phyloP scores from a whole-genome alignment of 37 sponge, comb jelly and placozoan species.

The Haliclona indistincta region DNA sequence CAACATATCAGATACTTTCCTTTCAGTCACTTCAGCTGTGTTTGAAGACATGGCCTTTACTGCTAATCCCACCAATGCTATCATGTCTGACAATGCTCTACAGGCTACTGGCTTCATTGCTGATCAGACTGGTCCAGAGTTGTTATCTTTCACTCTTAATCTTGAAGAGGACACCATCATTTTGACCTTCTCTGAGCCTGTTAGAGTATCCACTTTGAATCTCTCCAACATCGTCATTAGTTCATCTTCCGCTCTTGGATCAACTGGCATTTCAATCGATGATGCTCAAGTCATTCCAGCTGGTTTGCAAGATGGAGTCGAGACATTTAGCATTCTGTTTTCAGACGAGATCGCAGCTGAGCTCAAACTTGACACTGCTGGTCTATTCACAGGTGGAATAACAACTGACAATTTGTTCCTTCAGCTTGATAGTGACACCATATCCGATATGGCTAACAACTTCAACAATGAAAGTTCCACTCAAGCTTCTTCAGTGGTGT shows the following conservation, averaged over 20 bases:
- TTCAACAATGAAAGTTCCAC: constrained; percentile 8
- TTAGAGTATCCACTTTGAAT: constrained; percentile 51
- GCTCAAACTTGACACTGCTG: constrained; percentile 44
- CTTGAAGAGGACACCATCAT: constrained; percentile 50
- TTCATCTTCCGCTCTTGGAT: constrained; percentile 1
- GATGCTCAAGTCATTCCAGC: constrained; percentile 30
- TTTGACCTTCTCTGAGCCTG: constrained; percentile 84
- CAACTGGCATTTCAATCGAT: constrained; percentile 38
- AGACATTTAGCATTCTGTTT: constrained; percentile 16
- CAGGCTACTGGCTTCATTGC: constrained; percentile 21
- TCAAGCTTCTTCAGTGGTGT: constrained; percentile 2
- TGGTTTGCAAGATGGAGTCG: constrained; percentile 5
- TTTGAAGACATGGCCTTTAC: constrained; percentile 74
- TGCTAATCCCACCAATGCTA: constrained; percentile 53
- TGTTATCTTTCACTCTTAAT: constrained; percentile 57
- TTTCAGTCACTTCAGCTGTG: constrained; percentile 38
- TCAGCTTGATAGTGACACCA: constrained; percentile 11
- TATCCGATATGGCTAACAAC: constrained; percentile 53
- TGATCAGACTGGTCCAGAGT: constrained; percentile 63
- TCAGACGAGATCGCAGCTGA: constrained; percentile 29
- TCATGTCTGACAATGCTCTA: constrained; percentile 37
- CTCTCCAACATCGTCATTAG: constrained; percentile 39
- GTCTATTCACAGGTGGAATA: constrained; percentile 6
- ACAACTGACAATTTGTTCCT: constrained; percentile 20
- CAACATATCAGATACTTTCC: constrained; percentile 40